These are phyloP conservation scores for Perizoma affinitatum DNA, from an alignment of 2,888 invertebrate species.

Conservation along the genomic window DNA sequence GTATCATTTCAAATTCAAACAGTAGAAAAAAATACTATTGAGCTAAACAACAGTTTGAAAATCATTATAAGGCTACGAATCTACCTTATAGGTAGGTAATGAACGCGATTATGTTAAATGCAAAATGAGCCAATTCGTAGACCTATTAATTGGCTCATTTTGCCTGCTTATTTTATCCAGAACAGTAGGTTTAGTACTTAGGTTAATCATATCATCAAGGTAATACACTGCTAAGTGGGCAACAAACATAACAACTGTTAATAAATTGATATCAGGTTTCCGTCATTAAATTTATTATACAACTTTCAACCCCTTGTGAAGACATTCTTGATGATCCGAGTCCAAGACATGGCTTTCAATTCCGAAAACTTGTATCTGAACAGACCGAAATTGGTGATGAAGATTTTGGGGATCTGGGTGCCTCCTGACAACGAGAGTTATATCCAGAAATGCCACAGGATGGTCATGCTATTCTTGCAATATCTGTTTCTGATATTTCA, in stretches of 20 bases:
- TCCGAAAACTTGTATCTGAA: slow-evolving; percentile 63
- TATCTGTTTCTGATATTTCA: slow-evolving; percentile 70
- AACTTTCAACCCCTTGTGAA: neutral
- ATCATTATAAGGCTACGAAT: too few species aligned
- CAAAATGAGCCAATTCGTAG: slow-evolving; percentile 6
- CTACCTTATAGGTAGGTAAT: neutral
- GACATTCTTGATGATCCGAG: too few species aligned
- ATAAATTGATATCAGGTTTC: slow-evolving; percentile 9
- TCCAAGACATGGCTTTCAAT: slow-evolving; percentile 30
- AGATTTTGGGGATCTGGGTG: slow-evolving; percentile 69
- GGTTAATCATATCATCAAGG: slow-evolving; percentile 11
- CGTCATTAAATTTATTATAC: slow-evolving; percentile 5
- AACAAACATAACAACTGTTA: slow-evolving; percentile 13
- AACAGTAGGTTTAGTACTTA: neutral
- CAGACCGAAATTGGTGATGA: slow-evolving; percentile 71
- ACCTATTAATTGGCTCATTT: too few species aligned
- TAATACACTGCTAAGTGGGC: slow-evolving; percentile 10
- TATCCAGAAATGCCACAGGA: slow-evolving; percentile 49
- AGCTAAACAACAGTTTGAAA: too few species aligned
- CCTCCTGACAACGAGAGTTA: slow-evolving; percentile 50
- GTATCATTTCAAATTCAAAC: too few species aligned
- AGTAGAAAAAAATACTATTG: too few species aligned
- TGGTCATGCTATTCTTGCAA: slow-evolving; percentile 63
- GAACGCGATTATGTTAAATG: neutral
- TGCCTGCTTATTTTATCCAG: too few species aligned